Percentiles rank a stretch among this genome's conserved stretches.
Evolutionary conservation across 2,888 invertebrate genomes (phyloP).

Genomic region (Tenthredo scrophulariae): DNA sequence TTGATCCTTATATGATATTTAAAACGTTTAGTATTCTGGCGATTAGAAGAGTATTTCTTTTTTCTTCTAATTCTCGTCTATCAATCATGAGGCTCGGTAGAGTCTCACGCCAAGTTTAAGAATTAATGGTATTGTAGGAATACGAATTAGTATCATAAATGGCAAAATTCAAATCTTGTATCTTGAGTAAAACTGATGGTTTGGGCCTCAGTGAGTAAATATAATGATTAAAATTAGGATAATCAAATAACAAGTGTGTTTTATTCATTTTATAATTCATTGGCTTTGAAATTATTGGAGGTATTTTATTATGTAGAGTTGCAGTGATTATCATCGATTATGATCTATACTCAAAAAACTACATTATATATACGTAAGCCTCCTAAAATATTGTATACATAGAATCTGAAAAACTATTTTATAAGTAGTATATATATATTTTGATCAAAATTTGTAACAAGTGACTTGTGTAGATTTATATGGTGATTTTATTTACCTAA

Average conservation of each 20-base stretch:
- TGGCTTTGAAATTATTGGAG: constrained; percentile 5
- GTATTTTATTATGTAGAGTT: constrained; percentile 1
- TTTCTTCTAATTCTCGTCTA: background rate
- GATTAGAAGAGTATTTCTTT: background rate
- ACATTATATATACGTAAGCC: background rate
- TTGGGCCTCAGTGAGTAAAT: background rate
- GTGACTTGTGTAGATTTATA: background rate
- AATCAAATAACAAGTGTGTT: background rate
- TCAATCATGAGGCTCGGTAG: too few species aligned
- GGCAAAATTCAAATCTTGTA: background rate
- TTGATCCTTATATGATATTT: background rate
- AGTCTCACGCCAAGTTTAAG: too few species aligned
- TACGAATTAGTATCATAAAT: background rate
- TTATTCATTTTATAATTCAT: constrained; percentile 21
- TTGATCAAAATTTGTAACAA: constrained; percentile 16
- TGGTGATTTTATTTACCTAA: background rate
- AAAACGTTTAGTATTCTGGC: background rate
- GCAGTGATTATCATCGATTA: background rate
- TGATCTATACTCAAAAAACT: background rate
- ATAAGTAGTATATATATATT: background rate
- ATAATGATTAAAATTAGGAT: background rate
- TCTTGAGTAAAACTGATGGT: too few species aligned
- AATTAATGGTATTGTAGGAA: too few species aligned
- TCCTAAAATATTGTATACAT: background rate
- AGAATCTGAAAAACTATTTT: background rate